Base-by-base conservation (phyloP, 2,888 invertebrate genomes). In the Euphydryas editha region DNA sequence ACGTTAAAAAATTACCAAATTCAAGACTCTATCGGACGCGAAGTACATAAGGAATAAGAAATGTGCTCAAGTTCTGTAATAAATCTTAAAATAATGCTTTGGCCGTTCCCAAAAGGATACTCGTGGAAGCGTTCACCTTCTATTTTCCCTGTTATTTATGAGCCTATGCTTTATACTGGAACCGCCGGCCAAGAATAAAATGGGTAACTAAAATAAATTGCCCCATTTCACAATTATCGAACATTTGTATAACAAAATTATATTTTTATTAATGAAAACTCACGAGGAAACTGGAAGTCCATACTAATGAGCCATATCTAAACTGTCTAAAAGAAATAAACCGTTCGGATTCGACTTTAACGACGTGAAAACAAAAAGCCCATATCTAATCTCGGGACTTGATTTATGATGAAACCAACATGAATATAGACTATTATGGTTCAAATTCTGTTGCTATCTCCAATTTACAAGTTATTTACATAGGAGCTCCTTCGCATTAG, bases 21-120 rank as follows among this genome's bases (percentile, higher is more conserved):
- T 74, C 76, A 75, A 75, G 74, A 71, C 71, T 74, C 69, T 84
- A 87, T 89, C 81, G 81, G 81, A 82, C 83, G 83, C 78, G 79
- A 82, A 85, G 83, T 87, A 87, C 87, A 90, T 88, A 88, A 86
- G 90, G 89, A 90, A 91, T 91, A 91, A 92, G 89, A 90, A 90
- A 91, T 91, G 90, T 86, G 85, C 83, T 85, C 88, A 92, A 92
- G 86, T 92, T 92, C 84, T 82, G 87, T 86, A 90, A 92, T 92
- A 92, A 92, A 92, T 92, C 92, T 92, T 88, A 89, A 90, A 92
- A 92, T 90, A 92, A 92, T 92, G 90, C 92, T 92, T 86, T 89
- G 89, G 87, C 84, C 87, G 88, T 83, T 90, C 92, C 92, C 91
- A 87, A 92, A 92, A 92, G 92, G 92, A 91, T 90, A 90, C 92